Base-by-base conservation (phyloP, 2,888 invertebrate genomes). In the Xylocampa areola region DNA sequence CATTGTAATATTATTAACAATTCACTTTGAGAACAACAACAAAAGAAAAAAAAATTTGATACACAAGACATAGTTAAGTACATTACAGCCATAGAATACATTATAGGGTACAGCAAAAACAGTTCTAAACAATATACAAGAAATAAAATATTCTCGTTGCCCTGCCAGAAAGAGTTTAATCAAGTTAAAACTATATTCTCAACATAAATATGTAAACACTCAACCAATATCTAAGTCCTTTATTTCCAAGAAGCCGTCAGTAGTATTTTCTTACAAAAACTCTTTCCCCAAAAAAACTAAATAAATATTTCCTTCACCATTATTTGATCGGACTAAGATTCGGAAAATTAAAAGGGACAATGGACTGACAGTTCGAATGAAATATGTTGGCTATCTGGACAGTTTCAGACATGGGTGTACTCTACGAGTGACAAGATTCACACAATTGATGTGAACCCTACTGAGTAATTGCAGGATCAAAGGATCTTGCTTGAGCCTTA, bases 261-360 rank as follows among this genome's bases (percentile, higher is more conserved):
- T 39, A 45, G 10, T 52, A 43, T 57, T 58, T 65, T 41, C 39
- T 62, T 48, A 37, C 17, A 23, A 7, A 50, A 40, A n/a, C 48
- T 30, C n/a, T n/a, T n/a, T n/a, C n/a, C n/a, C n/a, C n/a, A 33
- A 55, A 54, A 40, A 39, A 40, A 39, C 35, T 45, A 63, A 47
- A 60, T 48, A 65, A 68, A 25, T 21, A 21, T 65, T 72, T 63
- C 54, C 21, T 40, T 16, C 40, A 45, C 39, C 48, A 54, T 55
- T 43, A 50, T 36, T 61, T 36, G 61, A 58, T 60, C 35, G 53
- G 32, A 29, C 30, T 36, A 59, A 57, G 59, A 55, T 67, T 59
- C 54, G 29, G 51, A 35, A 73, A 73, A 76, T 73, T 76, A 67
- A 72, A 76, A 47, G 44, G 64, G 65, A 58, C 52, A 16, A 43